phyloP scores from a whole-genome alignment of 2,888 invertebrate genomes.

The Sminthurides aquaticus region DNA sequence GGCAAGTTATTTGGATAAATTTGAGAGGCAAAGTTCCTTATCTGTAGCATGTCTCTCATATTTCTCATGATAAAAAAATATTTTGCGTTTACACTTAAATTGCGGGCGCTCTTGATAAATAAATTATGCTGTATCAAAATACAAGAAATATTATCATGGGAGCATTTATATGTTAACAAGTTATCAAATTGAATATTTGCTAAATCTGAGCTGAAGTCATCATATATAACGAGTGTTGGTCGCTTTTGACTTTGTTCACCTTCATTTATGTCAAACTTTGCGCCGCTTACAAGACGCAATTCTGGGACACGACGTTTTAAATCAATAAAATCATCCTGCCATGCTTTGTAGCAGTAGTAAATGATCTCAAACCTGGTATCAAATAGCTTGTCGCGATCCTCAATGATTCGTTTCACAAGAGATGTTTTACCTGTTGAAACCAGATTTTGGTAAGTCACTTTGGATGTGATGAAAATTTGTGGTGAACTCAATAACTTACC shows the following conservation, averaged over 20 bases:
- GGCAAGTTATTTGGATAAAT: neutral
- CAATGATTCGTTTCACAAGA: neutral
- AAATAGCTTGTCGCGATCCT: neutral
- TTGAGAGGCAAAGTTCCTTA: neutral
- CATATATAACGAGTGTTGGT: neutral
- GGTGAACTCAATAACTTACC: no score
- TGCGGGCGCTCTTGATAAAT: neutral
- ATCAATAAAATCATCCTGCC: neutral
- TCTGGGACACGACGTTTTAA: neutral
- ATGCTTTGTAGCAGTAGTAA: neutral
- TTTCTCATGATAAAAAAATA: neutral
- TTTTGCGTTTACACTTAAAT: neutral
- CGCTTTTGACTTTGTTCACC: neutral
- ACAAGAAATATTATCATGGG: neutral
- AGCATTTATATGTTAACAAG: neutral
- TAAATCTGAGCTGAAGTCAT: neutral
- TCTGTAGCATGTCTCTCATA: neutral
- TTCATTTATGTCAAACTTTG: neutral
- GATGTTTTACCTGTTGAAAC: constrained; percentile 1
- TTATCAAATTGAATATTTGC: neutral
- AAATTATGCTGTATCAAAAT: neutral
- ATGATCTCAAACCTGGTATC: neutral
- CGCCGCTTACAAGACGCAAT: neutral
- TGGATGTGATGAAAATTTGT: no score
- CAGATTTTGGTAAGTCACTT: no score